Conservation (phyloP, 2,888 invertebrate species). For the Choreutis nemorana region DNA sequence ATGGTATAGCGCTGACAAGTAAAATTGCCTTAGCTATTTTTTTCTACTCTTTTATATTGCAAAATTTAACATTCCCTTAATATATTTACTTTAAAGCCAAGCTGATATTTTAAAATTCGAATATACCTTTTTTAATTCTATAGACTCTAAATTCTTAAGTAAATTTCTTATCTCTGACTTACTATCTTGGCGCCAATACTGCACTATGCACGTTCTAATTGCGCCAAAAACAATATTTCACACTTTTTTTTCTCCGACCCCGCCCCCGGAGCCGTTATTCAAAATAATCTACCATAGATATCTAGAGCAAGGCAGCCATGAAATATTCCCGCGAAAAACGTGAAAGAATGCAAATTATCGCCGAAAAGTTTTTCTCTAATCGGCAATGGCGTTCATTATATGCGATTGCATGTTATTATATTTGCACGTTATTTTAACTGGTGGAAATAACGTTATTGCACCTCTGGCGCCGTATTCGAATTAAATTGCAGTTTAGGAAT, state of each 20-base stretch:
- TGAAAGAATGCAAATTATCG: conserved; percentile 31
- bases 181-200: too few relatives aligned
- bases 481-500: background rate
- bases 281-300: conserved; percentile 60
- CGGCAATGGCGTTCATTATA: conserved; percentile 31
- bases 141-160: too few relatives aligned
- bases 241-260: conserved; percentile 37
- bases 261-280: conserved; percentile 43
- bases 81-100: too few relatives aligned
- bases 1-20: background rate
- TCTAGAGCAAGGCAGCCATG: conserved; percentile 31
- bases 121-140: too few relatives aligned
- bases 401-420: conserved; percentile 20
- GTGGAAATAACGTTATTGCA: conserved; percentile 18
- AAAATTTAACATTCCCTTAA: background rate
- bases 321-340: conserved; percentile 41
- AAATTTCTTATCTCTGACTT: too few relatives aligned
- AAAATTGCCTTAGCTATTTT: conserved; percentile 1
- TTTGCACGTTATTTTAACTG: conserved; percentile 22
- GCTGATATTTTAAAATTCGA: too few relatives aligned
- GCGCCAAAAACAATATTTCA: conserved; percentile 54
- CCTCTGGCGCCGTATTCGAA: conserved; percentile 1
- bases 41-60: background rate
- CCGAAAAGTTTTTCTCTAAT: conserved; percentile 28
- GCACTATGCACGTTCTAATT: conserved; percentile 38